A percentile compares a stretch with the other conserved stretches of the same genome.
phyloP scores from a whole-genome alignment of 2,888 invertebrate species.

The Drosophila robusta region DNA sequence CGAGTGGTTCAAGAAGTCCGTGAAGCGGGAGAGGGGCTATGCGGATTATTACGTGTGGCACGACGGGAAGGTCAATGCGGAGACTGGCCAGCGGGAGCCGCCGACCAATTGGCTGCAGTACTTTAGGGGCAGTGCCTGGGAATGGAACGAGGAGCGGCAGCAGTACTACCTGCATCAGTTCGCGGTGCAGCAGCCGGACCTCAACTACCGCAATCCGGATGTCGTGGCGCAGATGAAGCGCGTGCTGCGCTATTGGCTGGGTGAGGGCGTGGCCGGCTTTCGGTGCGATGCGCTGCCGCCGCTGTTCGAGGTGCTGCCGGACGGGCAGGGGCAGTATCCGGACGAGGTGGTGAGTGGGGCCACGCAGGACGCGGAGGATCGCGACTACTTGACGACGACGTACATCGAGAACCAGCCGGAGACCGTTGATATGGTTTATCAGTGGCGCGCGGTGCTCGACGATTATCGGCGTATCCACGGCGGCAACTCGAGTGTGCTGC shows the following conservation, averaged over 20 bases:
- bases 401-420: slow-evolving; percentile 87
- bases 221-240: slow-evolving; percentile 86
- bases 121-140: slow-evolving; percentile 87
- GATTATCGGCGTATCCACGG: slow-evolving; percentile 85
- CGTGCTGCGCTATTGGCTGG: slow-evolving; percentile 91
- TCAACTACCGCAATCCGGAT: slow-evolving; percentile 87
- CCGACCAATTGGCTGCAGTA: slow-evolving; percentile 83
- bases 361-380: slow-evolving; percentile 85
- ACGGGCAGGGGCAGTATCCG: slow-evolving; percentile 86
- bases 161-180: slow-evolving; percentile 89
- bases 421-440: slow-evolving; percentile 88
- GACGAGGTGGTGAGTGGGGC: slow-evolving; percentile 85
- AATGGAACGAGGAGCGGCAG: slow-evolving; percentile 87
- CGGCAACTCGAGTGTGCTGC: slow-evolving; percentile 85
- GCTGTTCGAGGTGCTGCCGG: slow-evolving; percentile 79
- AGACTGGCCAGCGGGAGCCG: slow-evolving; percentile 67
- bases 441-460: slow-evolving; percentile 88
- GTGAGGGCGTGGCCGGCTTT: slow-evolving; percentile 93
- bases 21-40: slow-evolving; percentile 87
- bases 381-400: slow-evolving; percentile 86
- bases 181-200: slow-evolving; percentile 87
- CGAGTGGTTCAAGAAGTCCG: slow-evolving; percentile 93
- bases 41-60: slow-evolving; percentile 92
- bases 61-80: slow-evolving; percentile 86
- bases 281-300: slow-evolving; percentile 90